Percentiles rank a stretch among this genome's conserved stretches.
Evolutionary conservation across 2,113 vertebrate genomes (phyloP).

Genomic region (Oreochromis niloticus): DNA sequence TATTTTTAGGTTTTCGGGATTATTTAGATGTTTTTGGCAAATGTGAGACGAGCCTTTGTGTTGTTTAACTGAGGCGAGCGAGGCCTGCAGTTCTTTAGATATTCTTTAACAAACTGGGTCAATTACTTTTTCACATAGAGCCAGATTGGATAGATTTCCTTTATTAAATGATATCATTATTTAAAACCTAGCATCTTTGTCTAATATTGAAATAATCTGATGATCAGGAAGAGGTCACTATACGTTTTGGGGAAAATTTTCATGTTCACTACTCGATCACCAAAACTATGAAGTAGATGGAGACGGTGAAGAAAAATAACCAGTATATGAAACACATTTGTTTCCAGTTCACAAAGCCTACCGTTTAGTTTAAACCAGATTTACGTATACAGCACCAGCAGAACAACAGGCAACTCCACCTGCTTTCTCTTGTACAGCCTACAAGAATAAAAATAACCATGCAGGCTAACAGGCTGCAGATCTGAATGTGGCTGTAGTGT

Average conservation of each 20-base stretch:
- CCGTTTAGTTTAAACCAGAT: neutral
- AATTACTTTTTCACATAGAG: neutral
- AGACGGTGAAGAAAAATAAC: neutral
- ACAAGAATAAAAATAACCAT: neutral
- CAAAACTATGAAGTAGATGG: neutral
- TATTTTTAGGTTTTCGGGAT: too few relatives aligned
- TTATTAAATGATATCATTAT: neutral
- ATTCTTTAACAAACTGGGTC: neutral
- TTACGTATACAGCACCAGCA: neutral
- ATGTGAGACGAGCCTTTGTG: too few relatives aligned
- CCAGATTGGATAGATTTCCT: neutral
- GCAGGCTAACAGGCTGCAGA: slow-evolving; percentile 48
- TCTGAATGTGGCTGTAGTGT: slow-evolving; percentile 80
- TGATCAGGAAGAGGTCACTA: neutral
- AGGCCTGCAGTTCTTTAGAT: neutral
- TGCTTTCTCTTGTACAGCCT: neutral
- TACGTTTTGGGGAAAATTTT: neutral
- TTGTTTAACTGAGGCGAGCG: neutral
- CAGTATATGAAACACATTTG: neutral
- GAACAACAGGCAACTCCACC: neutral
- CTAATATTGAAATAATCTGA: neutral
- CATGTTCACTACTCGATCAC: neutral
- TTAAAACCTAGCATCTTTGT: neutral
- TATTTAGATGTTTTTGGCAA: too few relatives aligned
- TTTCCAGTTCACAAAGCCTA: neutral